A percentile compares a stretch with the other conserved stretches of the same genome.
These are phyloP conservation scores for Apamea anceps DNA, from an alignment of 2,888 invertebrate genomes.

Conservation along the genomic window DNA sequence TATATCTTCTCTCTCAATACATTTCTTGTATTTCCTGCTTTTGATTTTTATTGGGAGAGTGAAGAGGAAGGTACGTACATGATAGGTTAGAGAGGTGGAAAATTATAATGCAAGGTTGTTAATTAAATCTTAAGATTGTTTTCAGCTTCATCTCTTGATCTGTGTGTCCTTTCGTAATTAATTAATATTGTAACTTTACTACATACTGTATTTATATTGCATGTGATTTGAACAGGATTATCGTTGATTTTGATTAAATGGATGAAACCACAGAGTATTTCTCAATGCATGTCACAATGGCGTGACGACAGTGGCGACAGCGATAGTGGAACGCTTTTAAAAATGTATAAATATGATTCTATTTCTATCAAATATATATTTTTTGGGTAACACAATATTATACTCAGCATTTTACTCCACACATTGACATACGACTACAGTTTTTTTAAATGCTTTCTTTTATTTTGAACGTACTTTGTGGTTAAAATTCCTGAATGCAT, in stretches of 20 bases:
- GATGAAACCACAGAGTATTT: neutral
- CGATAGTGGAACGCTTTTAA: neutral
- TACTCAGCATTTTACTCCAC: neutral
- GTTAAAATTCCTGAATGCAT: slow-evolving; percentile 29
- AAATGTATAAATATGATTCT: neutral
- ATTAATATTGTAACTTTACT: neutral
- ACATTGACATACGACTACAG: neutral
- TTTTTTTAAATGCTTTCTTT: neutral
- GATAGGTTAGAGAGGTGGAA: neutral
- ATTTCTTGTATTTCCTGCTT: neutral
- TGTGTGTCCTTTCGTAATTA: neutral
- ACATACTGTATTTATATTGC: neutral
- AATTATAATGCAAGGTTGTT: neutral
- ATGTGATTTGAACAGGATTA: neutral
- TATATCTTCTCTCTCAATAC: neutral
- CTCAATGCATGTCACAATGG: neutral
- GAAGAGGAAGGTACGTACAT: neutral
- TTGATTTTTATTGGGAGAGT: neutral
- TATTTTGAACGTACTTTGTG: neutral
- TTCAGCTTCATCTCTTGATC: neutral
- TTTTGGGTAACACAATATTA: too few species aligned
- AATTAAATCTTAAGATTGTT: neutral
- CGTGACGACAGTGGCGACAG: too few species aligned
- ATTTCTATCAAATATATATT: neutral
- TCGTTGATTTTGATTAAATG: slow-evolving; percentile 1